Conservation (phyloP, 2,888 invertebrate genomes). For the Drosophila mayaguana region DNA sequence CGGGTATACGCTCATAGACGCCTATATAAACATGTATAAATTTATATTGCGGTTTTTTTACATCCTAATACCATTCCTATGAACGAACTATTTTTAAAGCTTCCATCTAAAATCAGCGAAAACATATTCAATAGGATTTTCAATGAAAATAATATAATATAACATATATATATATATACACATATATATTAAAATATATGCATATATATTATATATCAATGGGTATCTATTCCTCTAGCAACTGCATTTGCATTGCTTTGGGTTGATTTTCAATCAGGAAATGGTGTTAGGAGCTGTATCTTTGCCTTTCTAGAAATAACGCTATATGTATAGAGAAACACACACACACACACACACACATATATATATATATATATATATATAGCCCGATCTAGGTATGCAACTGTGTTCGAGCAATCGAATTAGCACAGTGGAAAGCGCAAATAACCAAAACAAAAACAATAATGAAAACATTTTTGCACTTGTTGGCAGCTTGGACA, state of each 20-base stretch:
- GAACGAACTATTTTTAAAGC: too few species aligned
- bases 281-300: slow-evolving; percentile 6
- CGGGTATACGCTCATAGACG: background rate
- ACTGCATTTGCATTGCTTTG: background rate
- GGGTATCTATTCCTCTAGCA: slow-evolving; percentile 4
- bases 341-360: background rate
- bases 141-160: too few species aligned
- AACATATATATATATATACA: too few species aligned
- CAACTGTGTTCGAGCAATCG: background rate
- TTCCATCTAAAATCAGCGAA: too few species aligned
- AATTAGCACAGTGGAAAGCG: background rate
- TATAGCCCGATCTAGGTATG: background rate
- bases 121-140: too few species aligned
- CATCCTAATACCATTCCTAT: too few species aligned
- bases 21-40: too few species aligned
- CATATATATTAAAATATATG: background rate
- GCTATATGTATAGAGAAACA: background rate
- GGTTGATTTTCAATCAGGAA: slow-evolving; percentile 7
- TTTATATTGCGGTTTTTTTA: too few species aligned
- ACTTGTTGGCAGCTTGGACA: slow-evolving; percentile 13
- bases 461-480: slow-evolving; percentile 8
- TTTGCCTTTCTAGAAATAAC: slow-evolving; percentile 5
- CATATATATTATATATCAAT: background rate
- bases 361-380: background rate
- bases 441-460: slow-evolving; percentile 1